phyloP scores from a whole-genome alignment of 2,797 vertebrate species.

The Anabacerthia variegaticeps region DNA sequence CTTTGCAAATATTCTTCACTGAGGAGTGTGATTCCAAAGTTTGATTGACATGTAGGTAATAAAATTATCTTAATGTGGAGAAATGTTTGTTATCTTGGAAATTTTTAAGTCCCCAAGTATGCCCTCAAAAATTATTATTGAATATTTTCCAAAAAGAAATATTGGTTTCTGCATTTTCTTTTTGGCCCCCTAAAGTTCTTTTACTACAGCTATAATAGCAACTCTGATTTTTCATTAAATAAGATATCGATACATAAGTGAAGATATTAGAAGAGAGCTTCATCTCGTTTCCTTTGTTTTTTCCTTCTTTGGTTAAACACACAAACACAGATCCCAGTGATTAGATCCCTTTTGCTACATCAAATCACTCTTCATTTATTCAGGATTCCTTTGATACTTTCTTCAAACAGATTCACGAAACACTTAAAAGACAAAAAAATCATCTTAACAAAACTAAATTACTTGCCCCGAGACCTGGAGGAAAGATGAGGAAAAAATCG shows the following conservation, averaged over 20 bases:
- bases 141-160: neutral
- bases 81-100: neutral
- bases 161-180: neutral
- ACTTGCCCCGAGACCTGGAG: neutral
- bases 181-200: neutral
- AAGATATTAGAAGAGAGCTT: constrained; percentile 59
- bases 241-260: constrained; percentile 47
- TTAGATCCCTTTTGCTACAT: neutral
- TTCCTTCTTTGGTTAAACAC: constrained; percentile 55
- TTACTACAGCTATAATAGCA: constrained; percentile 37
- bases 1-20: neutral
- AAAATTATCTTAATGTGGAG: neutral
- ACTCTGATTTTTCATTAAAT: constrained; percentile 58
- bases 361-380: neutral
- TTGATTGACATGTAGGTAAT: neutral
- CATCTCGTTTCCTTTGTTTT: constrained; percentile 55
- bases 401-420: constrained; percentile 52
- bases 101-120: neutral
- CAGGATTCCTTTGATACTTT: constrained; percentile 21
- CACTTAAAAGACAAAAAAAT: constrained; percentile 63
- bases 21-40: neutral
- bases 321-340: constrained; percentile 31
- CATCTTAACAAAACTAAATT: neutral
- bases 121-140: neutral
- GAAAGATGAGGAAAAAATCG: neutral